Percentiles rank a stretch among this genome's conserved stretches.
Conservation (phyloP, 1,140 invertebrate genomes). For the Phymastichus coffea region DNA sequence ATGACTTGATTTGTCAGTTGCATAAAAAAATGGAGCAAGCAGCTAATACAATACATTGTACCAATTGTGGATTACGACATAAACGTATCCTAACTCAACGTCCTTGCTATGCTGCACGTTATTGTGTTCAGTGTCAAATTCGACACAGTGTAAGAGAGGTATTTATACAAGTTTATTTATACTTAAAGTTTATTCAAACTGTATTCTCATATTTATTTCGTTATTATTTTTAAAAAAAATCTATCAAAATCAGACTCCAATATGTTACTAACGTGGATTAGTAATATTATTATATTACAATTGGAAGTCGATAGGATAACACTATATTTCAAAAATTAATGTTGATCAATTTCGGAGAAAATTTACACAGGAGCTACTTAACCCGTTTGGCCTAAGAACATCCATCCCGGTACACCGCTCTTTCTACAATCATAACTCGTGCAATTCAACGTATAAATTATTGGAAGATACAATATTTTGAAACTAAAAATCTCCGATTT, state of each 20-base stretch:
- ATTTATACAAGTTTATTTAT: no score
- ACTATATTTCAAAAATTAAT: no score
- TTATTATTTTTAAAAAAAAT: constrained; percentile 25
- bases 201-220: not conserved
- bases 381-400: no score
- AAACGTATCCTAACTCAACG: constrained; percentile 79
- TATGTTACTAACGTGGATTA: no score
- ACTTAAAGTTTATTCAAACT: not conserved
- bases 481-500: no score
- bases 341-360: no score
- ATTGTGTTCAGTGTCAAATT: constrained; percentile 86
- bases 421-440: no score
- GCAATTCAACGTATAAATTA: no score
- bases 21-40: constrained; percentile 93
- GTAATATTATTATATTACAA: not conserved
- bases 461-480: no score
- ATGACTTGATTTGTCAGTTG: constrained; percentile 78
- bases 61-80: constrained; percentile 87
- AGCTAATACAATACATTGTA: constrained; percentile 85
- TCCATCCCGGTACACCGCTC: no score
- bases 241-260: constrained; percentile 5
- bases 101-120: constrained; percentile 85
- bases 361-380: no score
- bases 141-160: constrained; percentile 90
- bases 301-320: no score